Percentiles rank a stretch among this genome's conserved stretches.
phyloP scores from a whole-genome alignment of 1,140 invertebrate genomes.

The Magallana angulata region DNA sequence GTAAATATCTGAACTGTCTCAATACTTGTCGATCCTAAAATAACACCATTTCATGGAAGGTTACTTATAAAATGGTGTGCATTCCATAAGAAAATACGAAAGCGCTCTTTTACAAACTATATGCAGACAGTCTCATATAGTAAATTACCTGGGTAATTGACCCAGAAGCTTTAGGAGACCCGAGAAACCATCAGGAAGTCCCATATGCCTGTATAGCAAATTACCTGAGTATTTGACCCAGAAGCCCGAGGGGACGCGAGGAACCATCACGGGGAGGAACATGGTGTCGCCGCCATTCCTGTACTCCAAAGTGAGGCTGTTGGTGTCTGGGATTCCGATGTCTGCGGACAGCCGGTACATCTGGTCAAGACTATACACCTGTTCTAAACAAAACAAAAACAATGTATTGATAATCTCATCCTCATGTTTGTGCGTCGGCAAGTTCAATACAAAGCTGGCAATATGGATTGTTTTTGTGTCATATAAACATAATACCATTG shows the following conservation, averaged over 20 bases:
- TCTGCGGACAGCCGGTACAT: constrained; percentile 8
- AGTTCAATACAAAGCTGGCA: no score
- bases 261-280: background rate
- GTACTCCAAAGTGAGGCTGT: background rate
- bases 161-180: background rate
- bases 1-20: no score
- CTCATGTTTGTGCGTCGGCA: no score
- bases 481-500: background rate
- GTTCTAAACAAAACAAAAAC: background rate
- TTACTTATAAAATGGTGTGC: no score
- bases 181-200: background rate
- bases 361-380: background rate
- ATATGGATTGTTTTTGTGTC: background rate
- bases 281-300: constrained; percentile 13
- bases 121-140: no score
- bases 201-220: no score
- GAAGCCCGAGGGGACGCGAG: background rate
- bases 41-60: no score
- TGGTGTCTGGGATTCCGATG: background rate
- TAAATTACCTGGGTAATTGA: background rate
- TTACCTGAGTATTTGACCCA: constrained; percentile 4
- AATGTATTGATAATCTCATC: background rate
- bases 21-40: no score
- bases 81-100: no score
- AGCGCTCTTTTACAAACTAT: no score